Conservation (phyloP, 2,113 vertebrate genomes). For the Rhagologus leucostigma region DNA sequence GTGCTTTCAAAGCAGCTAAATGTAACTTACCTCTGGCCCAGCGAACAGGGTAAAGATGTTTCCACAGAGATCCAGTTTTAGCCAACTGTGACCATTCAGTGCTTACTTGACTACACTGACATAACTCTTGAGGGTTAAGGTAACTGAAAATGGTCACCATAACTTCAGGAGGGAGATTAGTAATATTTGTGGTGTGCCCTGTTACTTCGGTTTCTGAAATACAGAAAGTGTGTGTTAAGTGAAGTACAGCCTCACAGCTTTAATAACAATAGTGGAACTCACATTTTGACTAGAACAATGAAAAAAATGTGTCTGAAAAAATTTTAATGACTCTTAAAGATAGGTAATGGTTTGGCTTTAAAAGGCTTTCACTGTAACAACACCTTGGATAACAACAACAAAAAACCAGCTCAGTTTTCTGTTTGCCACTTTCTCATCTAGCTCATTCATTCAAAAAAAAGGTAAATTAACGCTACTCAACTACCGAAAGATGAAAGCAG, state of each 20-base stretch:
- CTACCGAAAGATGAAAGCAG: background rate
- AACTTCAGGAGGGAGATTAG: slow-evolving; percentile 88
- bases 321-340: background rate
- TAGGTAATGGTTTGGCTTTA: background rate
- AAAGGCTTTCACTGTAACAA: background rate
- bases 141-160: slow-evolving; percentile 90
- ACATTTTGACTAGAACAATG: background rate
- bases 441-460: background rate
- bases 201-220: slow-evolving; percentile 74
- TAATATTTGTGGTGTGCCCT: slow-evolving; percentile 75
- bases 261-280: background rate
- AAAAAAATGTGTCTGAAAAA: slow-evolving; percentile 4
- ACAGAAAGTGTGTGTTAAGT: slow-evolving; percentile 40
- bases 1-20: background rate
- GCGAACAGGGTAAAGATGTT: slow-evolving; percentile 91
- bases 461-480: background rate
- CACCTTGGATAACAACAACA: background rate
- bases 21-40: slow-evolving; percentile 89
- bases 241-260: background rate
- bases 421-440: background rate
- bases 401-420: background rate
- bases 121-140: slow-evolving; percentile 87
- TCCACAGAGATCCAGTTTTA: slow-evolving; percentile 92
- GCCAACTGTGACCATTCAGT: slow-evolving; percentile 85
- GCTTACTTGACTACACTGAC: slow-evolving; percentile 91